These are phyloP conservation scores for Lophotis ruficrista DNA, from an alignment of 2,113 vertebrate genomes.

Conservation along the genomic window DNA sequence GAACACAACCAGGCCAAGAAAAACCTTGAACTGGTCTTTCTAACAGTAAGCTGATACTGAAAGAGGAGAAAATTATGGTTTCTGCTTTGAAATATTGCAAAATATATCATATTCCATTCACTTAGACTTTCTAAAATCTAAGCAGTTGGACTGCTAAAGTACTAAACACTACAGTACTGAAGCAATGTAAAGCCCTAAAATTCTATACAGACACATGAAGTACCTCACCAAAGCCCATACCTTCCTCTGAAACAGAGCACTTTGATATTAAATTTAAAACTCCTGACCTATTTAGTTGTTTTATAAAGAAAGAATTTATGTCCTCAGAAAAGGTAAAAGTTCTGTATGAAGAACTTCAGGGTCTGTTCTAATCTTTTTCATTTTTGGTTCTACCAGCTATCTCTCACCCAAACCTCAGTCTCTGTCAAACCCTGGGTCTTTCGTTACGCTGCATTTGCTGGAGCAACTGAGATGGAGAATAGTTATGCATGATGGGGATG, in stretches of 20 bases:
- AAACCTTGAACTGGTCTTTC: neutral
- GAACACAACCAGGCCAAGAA: neutral
- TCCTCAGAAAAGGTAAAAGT: neutral
- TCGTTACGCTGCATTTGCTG: neutral
- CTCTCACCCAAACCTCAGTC: neutral
- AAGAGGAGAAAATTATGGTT: neutral
- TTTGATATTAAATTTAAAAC: neutral
- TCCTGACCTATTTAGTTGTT: slow-evolving; percentile 9
- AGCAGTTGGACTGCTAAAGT: neutral
- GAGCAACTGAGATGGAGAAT: neutral
- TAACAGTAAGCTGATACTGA: neutral
- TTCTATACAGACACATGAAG: neutral
- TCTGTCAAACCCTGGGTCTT: neutral
- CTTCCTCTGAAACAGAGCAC: neutral
- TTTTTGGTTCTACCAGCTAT: neutral
- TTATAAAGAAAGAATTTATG: neutral
- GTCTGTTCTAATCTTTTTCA: neutral
- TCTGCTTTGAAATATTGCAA: neutral
- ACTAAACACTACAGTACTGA: neutral
- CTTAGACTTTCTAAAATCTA: neutral
- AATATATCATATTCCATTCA: neutral
- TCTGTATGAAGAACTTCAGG: neutral
- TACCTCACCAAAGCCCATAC: neutral
- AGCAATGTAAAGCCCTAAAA: neutral
- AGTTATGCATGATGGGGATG: neutral